Base-by-base conservation (phyloP, 2,113 vertebrate species). In the Odontesthes bonariensis region DNA sequence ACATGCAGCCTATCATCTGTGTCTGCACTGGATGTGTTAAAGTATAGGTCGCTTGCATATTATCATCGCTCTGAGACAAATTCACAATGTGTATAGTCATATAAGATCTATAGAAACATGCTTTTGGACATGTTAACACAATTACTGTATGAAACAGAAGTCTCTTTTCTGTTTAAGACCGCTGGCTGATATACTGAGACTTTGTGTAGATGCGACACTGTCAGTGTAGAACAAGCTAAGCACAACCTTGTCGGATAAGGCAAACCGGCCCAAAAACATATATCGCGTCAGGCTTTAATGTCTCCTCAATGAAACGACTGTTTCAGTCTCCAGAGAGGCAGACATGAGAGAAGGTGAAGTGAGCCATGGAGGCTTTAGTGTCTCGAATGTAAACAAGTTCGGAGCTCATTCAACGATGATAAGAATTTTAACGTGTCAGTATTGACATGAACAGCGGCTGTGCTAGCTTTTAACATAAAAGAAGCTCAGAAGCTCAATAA, bases 381-480 rank as follows among this genome's bases (percentile, higher is more conserved):
- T 51, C 23, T 69, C 22, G 31, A 57, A n/a, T 12, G n/a, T 1
- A 0, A 46, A 19, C 9, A 55, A 33, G n/a, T 8, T 7, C 6
- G 35, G 35, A 38, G 35, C 35, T 38, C 35, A 38, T 38, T 10
- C 10, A 10, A 6, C 5, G 35, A 9, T 44, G 16, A 22, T 16
- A 23, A 2, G 6, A 44, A 44, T 20, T 68, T 55, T 55, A 40
- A 27, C 55, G 8, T 22, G 5, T 44, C 35, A 31, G 17, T 1
- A 17, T 11, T 55, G 22, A 31, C 65, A 27, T 27, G 27, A 27
- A 27, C 11, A 22, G 4, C 31, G 23, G 55, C 42, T 56, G 42
- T n/a, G 33, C n/a, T 70, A 0, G 27, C 62, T 66, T 32, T 27
- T 70, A 40, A 65, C 32, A 52, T 55, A 32, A 46, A 8, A 19